phyloP scores from a whole-genome alignment of 2,888 invertebrate species.

The Trichacis sp. region DNA sequence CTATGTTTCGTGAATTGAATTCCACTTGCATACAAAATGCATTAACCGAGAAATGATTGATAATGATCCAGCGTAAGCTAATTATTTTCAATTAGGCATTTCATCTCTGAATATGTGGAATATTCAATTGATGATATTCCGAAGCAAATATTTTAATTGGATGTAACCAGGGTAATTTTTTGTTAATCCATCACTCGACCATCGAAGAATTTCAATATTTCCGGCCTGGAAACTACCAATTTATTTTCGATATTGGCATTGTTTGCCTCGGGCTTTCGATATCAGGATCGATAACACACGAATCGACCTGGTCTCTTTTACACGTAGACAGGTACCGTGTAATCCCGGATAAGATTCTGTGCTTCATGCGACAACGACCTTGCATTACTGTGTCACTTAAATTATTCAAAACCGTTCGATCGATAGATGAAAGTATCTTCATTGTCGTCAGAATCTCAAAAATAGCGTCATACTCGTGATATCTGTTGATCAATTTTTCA shows the following conservation, averaged over 20 bases:
- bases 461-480: background rate
- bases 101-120: too few species aligned
- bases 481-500: too few species aligned
- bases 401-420: constrained; percentile 21
- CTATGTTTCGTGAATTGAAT: background rate
- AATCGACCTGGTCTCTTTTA: constrained; percentile 14
- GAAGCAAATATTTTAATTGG: background rate
- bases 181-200: background rate
- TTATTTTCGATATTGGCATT: constrained; percentile 20
- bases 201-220: constrained; percentile 7
- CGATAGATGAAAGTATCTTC: background rate
- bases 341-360: constrained; percentile 15
- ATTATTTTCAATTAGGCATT: too few species aligned
- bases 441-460: background rate
- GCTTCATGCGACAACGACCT: constrained; percentile 2
- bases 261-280: constrained; percentile 6
- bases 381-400: constrained; percentile 10
- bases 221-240: constrained; percentile 3
- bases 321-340: constrained; percentile 6
- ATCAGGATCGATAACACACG: constrained; percentile 18
- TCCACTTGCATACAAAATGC: background rate
- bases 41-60: background rate
- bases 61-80: background rate
- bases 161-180: background rate
- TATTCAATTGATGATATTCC: too few species aligned